Percentiles rank a stretch among this genome's conserved stretches.
phyloP scores from a whole-genome alignment of 2,797 vertebrate species.

The Chaunax sp. region DNA sequence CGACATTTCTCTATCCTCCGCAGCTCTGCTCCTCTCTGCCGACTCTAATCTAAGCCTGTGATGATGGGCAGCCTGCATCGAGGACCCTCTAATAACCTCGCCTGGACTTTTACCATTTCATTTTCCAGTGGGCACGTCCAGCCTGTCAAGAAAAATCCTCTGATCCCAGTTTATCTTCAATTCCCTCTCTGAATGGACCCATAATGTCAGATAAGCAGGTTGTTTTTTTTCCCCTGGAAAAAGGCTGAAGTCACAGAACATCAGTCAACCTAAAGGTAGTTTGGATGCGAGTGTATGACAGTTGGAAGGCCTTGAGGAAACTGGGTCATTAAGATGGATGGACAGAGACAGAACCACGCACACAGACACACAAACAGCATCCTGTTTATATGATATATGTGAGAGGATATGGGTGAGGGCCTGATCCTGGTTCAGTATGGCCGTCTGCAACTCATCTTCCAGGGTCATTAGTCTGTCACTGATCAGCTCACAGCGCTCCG shows the following conservation, averaged over 20 bases:
- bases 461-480: constrained; percentile 85
- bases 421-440: constrained; percentile 83
- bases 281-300: constrained; percentile 40
- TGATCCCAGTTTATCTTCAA: constrained; percentile 58
- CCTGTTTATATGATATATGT: constrained; percentile 4
- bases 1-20: constrained; percentile 71
- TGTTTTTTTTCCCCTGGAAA: constrained; percentile 35
- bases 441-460: constrained; percentile 88
- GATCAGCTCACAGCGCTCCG: constrained; percentile 89
- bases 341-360: constrained; percentile 24
- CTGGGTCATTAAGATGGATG: constrained; percentile 44
- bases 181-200: constrained; percentile 49
- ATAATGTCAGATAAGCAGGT: constrained; percentile 63
- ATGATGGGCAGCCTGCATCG: constrained; percentile 68
- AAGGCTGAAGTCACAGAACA: constrained; percentile 43
- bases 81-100: constrained; percentile 62
- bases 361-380: constrained; percentile 22
- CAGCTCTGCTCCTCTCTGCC: constrained; percentile 41
- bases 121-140: constrained; percentile 49
- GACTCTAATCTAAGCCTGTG: constrained; percentile 64
- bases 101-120: constrained; percentile 68
- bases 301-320: constrained; percentile 38
- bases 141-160: constrained; percentile 62
- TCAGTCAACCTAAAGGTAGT: constrained; percentile 41
- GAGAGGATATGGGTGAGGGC: constrained; percentile 92